Base-by-base conservation (phyloP, 2,113 vertebrate species). In the Natator depressus region DNA sequence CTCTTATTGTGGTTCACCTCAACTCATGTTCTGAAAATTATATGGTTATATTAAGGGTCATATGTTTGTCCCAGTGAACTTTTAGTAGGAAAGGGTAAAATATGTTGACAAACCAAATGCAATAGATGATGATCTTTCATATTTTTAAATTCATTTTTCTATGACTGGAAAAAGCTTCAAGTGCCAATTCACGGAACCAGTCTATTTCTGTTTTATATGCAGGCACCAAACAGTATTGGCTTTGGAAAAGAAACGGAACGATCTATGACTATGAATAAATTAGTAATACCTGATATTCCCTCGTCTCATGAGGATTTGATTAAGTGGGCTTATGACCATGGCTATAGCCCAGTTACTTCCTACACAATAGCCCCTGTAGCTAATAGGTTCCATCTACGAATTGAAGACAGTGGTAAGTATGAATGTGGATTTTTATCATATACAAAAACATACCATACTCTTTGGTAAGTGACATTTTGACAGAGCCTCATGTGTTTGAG, bases 331-430 rank as follows among this genome's bases (percentile, higher is more conserved):
- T 97, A 98, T 88, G 98, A 99, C 16, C 98, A 98, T 5, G 97
- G 96, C 89, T 98, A 98, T 46, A 94, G 95, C 88, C 99, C 99
- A 1, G 98, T 99, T 89, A 99, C 98, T 9, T 99, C 99, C 51
- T 99, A 99, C 96, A 99, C 99, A 72, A 97, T 96, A 98, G 99
- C 99, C 24, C 98, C 98, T 5, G 96, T 99, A 91, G 99, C 99
- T 19, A 99, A 99, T 96, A 98, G 98, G 96, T 99, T 99, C 96
- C 98, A 98, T 82, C 97, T 99, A 89, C 97, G 97, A 16, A 98
- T 99, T 65, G 98, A 98, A 98, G 98, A 99, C 95, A 97, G 93
- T 96, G 99, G 99, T 99, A 98, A 98, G 95, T 82, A n/a, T 87
- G 35, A 84, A 91, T 62, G 22, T 50, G 10, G n/a, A 31, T 35